Base-by-base conservation (phyloP, 2,888 invertebrate species). In the Eristalinus sepulchralis region DNA sequence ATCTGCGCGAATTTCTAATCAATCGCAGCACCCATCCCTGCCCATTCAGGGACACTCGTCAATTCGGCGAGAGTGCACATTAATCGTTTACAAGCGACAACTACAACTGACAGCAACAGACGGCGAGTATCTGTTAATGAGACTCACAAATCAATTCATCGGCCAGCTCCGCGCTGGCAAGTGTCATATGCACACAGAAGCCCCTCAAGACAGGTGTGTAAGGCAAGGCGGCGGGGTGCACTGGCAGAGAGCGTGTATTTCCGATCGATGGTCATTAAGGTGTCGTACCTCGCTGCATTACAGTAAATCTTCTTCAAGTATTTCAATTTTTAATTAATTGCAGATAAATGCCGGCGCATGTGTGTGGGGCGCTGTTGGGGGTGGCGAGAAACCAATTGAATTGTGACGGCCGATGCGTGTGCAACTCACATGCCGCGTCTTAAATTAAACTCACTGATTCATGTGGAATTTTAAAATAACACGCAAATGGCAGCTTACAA, bases 91-190 rank as follows among this genome's bases (percentile, higher is more conserved):
- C 72, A 78, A 77, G 72, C 68, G 17, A 47, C 47, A 64, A 73
- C 64, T 57, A 60, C 47, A 83, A 83, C 83, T 81, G 85, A 85
- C 85, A 81, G 85, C 85, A 85, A 85, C 85, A 85, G 85, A 85
- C 85, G 85, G 85, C 57, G 62, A 85, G 73, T 81, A 85, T 82
- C 77, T 85, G 85, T 85, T 85, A 85, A 85, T 85, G 85, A 81
- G 85, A 82, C 68, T 70, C 85, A 85, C 85, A 85, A 85, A 85
- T 85, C 81, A 85, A 85, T 85, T 85, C 70, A 34, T 2, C 24
- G 57, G 68, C 63, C 66, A 78, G 79, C 39, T 9, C 47, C 8
- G 17, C 62, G 68, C 31, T 60, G 82, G 57, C 31, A 33, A 36
- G 36, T 27, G 57, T 27, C 22, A 63, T n/a, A 33, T 27, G 27